Evolutionary conservation across 2,113 vertebrate genomes (phyloP).

Genomic region (Phasianus colchicus): DNA sequence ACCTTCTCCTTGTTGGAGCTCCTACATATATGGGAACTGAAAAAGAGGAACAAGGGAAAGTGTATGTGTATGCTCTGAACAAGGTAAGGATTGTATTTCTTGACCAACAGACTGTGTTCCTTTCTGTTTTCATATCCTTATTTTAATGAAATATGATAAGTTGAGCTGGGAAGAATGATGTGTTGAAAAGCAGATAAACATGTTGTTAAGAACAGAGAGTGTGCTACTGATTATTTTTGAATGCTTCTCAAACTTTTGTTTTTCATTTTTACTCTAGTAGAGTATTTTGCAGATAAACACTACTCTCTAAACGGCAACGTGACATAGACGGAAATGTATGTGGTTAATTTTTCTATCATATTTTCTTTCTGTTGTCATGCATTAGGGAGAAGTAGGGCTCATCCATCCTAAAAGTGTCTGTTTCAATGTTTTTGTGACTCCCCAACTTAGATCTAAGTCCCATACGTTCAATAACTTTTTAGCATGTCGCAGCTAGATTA

Average conservation of each 20-base stretch:
- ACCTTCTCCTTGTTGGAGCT: constrained; percentile 91
- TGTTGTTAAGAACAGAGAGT: background rate
- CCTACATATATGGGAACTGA: constrained; percentile 97
- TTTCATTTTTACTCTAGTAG: background rate
- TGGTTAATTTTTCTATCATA: background rate
- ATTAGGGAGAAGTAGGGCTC: background rate
- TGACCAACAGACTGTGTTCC: background rate
- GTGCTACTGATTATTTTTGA: background rate
- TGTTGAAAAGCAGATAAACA: background rate
- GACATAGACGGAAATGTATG: background rate
- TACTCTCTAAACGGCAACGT: background rate
- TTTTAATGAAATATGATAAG: background rate
- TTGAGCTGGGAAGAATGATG: background rate
- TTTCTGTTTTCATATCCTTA: background rate
- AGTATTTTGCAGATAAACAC: background rate
- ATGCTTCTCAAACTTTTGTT: background rate
- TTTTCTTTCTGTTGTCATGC: background rate
- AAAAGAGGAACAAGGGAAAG: constrained; percentile 93
- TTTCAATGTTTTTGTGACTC: background rate
- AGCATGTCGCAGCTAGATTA: background rate
- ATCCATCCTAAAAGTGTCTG: background rate
- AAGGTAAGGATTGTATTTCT: constrained; percentile 76
- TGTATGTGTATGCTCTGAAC: constrained; percentile 89
- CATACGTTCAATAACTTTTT: background rate
- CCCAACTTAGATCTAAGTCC: background rate